Evolutionary conservation across 2,797 vertebrate genomes (phyloP).

Genomic region (Liasis olivaceus): DNA sequence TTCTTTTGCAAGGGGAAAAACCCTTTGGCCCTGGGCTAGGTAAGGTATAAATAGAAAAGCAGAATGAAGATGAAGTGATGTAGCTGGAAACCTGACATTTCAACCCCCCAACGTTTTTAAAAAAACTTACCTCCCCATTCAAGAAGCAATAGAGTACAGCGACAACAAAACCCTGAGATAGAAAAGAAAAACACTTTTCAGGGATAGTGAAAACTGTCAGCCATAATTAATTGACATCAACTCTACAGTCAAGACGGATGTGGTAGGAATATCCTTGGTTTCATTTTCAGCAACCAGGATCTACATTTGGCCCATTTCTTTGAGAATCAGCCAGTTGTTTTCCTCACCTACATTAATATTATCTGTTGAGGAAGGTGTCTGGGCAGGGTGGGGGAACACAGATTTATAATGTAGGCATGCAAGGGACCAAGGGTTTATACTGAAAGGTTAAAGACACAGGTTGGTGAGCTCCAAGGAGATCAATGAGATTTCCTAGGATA

Average conservation of each 20-base stretch:
- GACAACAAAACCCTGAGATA: slow-evolving; percentile 91
- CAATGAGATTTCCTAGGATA: neutral
- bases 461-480: neutral
- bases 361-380: neutral
- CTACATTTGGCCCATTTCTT: neutral
- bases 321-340: neutral
- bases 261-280: neutral
- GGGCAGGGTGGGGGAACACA: neutral
- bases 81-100: slow-evolving; percentile 16
- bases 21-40: too few species aligned
- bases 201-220: neutral
- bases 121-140: slow-evolving; percentile 94
- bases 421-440: neutral
- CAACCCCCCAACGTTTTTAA: neutral
- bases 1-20: too few species aligned
- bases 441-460: neutral
- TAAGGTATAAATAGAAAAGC: neutral
- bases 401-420: neutral
- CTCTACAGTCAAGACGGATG: neutral
- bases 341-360: neutral
- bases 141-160: slow-evolving; percentile 98
- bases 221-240: neutral
- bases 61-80: slow-evolving; percentile 22
- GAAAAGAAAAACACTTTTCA: neutral
- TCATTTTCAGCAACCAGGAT: neutral